phyloP scores from a whole-genome alignment of 1,140 invertebrate species.

The Drosophila suzukii region DNA sequence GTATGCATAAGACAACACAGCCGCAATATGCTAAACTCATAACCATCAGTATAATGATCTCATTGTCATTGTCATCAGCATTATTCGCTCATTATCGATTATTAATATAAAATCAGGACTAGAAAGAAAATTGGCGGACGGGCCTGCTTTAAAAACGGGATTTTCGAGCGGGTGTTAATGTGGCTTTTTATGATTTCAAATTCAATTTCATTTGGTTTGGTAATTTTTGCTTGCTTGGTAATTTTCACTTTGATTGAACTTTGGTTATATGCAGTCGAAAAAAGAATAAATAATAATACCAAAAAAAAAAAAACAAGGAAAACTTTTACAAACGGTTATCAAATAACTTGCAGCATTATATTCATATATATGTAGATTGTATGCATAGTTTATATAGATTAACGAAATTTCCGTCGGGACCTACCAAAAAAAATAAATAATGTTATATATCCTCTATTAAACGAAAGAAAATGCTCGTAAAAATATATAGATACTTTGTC shows the following conservation, averaged over 20 bases:
- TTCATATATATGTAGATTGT: slow-evolving; percentile 61
- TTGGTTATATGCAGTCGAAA: slow-evolving; percentile 67
- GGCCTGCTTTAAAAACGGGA: slow-evolving; percentile 42
- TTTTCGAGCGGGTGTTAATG: slow-evolving; percentile 56
- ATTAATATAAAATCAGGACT: slow-evolving; percentile 68
- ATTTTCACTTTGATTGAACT: slow-evolving; percentile 45
- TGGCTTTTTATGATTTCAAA: slow-evolving; percentile 34
- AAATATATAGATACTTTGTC: slow-evolving; percentile 12
- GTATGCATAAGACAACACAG: slow-evolving; percentile 81
- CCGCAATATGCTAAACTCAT: slow-evolving; percentile 80
- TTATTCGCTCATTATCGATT: slow-evolving; percentile 40
- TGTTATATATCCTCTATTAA: slow-evolving; percentile 19
- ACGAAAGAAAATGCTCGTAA: slow-evolving; percentile 37
- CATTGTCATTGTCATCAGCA: slow-evolving; percentile 46
- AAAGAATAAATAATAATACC: slow-evolving; percentile 30
- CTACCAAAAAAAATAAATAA: slow-evolving; percentile 48
- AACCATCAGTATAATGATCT: slow-evolving; percentile 60
- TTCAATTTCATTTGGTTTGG: slow-evolving; percentile 28
- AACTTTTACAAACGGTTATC: slow-evolving; percentile 65
- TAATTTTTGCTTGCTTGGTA: slow-evolving; percentile 35
- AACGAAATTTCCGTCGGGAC: slow-evolving; percentile 59
- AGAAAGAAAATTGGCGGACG: slow-evolving; percentile 63
- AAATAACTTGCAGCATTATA: slow-evolving; percentile 62
- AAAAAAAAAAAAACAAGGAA: slow-evolving; percentile 11
- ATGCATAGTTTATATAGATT: slow-evolving; percentile 62